Base-by-base conservation (phyloP, 2,797 vertebrate genomes). In the Sebastes hubbsi region DNA sequence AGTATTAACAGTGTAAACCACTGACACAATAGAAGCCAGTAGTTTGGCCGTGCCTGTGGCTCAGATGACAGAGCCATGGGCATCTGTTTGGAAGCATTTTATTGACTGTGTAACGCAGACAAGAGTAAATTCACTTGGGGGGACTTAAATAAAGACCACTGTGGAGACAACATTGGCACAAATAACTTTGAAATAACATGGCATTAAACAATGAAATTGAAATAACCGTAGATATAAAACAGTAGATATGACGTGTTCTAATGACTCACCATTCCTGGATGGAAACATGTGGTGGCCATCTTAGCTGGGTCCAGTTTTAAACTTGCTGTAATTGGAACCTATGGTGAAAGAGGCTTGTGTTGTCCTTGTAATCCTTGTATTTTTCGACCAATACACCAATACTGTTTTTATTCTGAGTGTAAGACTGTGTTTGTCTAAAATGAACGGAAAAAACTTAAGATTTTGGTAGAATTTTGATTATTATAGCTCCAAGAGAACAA, bases 1-100 rank as follows among this genome's bases (percentile, higher is more conserved):
- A 24, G 58, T 74, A 56, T 88, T 88, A 78, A 68, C 75, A 29
- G 18, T 63, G 59, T 42, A 72, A 81, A 78, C 56, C 18, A 25
- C 60, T 58, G 71, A 59, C 60, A 32, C 46, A 71, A 27, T 54
- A 10, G 46, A 72, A 22, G 55, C 30, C 73, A 68, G 68, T 10
- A 10, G 16, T 27, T 60, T 61, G 54, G 38, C 65, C 1, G 8
- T 11, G 20, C 32, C 58, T 16, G 2, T 14, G 34, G 67, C 59
- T 66, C 18, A n/a, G 42, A 70, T 62, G 11, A 65, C 78, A 30
- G 58, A 32, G 42, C 58, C 59, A 29, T 38, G 1, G 38, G 38
- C 56, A 34, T 78, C 77, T 73, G 32, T 81, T 78, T 62, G 68
- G 22, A 81, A 63, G 29, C 36, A 22, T 59, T 85, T 58, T 55